Conservation (phyloP, 2,113 vertebrate species). For the Phodopus roborovskii region DNA sequence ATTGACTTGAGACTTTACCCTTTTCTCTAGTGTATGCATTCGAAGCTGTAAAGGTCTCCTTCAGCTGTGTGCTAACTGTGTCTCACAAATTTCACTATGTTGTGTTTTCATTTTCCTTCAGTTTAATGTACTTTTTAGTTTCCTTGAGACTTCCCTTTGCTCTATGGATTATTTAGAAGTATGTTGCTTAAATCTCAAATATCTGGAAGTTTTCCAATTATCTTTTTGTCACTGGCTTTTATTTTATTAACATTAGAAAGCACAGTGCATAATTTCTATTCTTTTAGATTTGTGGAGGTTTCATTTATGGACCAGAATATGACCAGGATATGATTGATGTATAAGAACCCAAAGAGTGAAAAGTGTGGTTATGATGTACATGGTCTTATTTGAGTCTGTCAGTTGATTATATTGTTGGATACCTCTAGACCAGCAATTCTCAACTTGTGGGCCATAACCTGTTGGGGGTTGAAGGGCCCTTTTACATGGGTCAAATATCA, state of each 20-base stretch:
- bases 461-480: not conserved
- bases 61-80: not conserved
- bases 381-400: not conserved
- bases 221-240: not conserved
- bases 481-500: not conserved
- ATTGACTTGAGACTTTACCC: not conserved
- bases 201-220: not conserved
- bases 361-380: not conserved
- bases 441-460: too few relatives aligned
- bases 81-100: not conserved
- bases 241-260: not conserved
- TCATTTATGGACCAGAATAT: not conserved
- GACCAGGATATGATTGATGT: too few relatives aligned
- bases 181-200: not conserved
- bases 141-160: not conserved
- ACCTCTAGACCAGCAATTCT: not conserved
- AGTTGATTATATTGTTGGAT: not conserved
- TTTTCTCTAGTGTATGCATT: not conserved
- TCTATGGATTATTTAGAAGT: not conserved
- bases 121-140: not conserved
- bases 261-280: not conserved
- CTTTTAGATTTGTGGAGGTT: not conserved
- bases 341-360: not conserved
- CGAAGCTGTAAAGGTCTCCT: not conserved
- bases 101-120: not conserved